Base-by-base conservation (phyloP, 2,797 vertebrate species). In the Brotogeris chrysoptera region DNA sequence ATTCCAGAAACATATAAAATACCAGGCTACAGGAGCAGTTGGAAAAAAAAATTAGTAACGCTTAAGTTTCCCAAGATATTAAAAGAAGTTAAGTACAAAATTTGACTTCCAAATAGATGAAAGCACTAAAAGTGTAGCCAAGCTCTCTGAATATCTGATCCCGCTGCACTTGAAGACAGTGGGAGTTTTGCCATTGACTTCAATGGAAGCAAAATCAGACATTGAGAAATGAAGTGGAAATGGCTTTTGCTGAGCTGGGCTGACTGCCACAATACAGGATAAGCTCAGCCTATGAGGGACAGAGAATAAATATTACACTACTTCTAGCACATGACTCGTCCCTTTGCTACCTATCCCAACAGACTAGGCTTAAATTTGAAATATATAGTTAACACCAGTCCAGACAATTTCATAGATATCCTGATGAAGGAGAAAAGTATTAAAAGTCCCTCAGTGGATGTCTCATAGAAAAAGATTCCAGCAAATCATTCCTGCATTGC, bases 161-260 rank as follows among this genome's bases (percentile, higher is more conserved):
- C 69, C 80, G 57, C 63, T 80, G 64, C 92, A 92, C 87, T 94
- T 93, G 88, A 96, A 94, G 94, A 94, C 84, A 85, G 94, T 86
- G 94, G 87, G 93, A 95, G 80, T 78, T 92, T 90, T 95, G 92
- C 93, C 93, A 96, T 91, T 93, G 80, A 94, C 93, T 96, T 96
- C 92, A 96, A 89, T 92, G 70, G 80, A 90, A 88, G 88, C 71
- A 95, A 92, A 88, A 88, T 94, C 95, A 95, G 92, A 93, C 90
- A 87, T 46, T 79, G 95, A 92, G 89, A 95, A 95, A 92, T 78
- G 80, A 92, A 96, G 84, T 94, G 92, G 91, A 95, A 96, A 88
- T 92, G 91, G 78, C 87, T 93, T 95, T 94, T 94, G 86, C 93
- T 90, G 95, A 96, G 88, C 92, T 87, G 93, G 91, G 93, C 91